These are phyloP conservation scores for Crotalus helleri DNA, from an alignment of 2,113 vertebrate species.

Conservation along the genomic window DNA sequence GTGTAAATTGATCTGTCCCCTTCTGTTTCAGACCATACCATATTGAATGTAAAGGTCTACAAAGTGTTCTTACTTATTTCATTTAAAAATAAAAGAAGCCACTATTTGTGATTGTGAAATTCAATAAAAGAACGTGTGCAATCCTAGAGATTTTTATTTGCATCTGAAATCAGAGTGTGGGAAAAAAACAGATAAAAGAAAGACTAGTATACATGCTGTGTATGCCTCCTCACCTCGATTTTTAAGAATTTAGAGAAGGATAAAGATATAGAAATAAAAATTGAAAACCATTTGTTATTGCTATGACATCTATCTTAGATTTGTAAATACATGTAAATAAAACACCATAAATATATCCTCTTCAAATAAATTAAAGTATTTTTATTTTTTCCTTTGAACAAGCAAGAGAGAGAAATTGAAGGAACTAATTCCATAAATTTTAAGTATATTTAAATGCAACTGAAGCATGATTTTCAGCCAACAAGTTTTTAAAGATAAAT, in stretches of 20 bases:
- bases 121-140: background rate
- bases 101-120: background rate
- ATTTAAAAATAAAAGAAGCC: background rate
- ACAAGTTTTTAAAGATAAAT: background rate
- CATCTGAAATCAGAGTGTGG: background rate
- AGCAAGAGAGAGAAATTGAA: background rate
- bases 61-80: background rate
- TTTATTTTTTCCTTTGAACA: constrained; percentile 10
- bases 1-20: background rate
- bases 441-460: background rate
- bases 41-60: background rate
- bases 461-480: background rate
- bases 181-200: background rate
- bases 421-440: background rate
- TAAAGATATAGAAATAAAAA: background rate
- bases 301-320: background rate
- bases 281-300: constrained; percentile 27
- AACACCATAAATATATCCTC: background rate
- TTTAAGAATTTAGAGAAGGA: constrained; percentile 42
- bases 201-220: background rate
- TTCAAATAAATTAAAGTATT: background rate
- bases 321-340: background rate
- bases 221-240: background rate
- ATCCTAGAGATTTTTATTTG: background rate
- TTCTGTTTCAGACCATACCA: background rate